Evolutionary conservation across 1,140 invertebrate species (phyloP), one percentile per base, ranked within the genome.

Genomic region (Reticulitermes speratus): DNA sequence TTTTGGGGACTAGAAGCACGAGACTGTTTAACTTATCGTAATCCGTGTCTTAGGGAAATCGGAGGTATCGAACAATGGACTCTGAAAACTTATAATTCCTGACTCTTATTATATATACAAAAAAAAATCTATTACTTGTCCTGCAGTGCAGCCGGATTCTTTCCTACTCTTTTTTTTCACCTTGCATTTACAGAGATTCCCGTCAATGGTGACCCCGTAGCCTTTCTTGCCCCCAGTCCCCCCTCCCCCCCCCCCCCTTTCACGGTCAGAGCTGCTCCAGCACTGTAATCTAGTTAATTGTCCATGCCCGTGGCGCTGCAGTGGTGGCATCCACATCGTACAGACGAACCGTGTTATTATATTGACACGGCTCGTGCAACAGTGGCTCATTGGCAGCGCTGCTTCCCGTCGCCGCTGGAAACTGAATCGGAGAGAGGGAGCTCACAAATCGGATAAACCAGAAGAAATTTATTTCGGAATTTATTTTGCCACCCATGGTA

Each of bases 251-350:
- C 7, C 55, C 6, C 55, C 2, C 21, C 14, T 0, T 9, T 14
- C n/a, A 11, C 25, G 65, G 65, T 30, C 65, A 25, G 25, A 12
- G 6, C 65, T 75, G 65, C 65, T 9, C 65, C 25, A 30, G n/a
- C 65, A 75, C 65, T 75, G 65, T 75, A 75, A 75, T 75, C 65
- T 75, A 75, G 65, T 75, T 75, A 75, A 75, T 75, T 75, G 65
- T 75, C 65, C 65, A 30, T n/a, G 65, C 65, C 65, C 16, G n/a
- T 75, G n/a, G 65, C 65, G 65, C 65, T 75, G 65, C 25, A 75
- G n/a, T 75, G 65, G 65, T 75, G 65, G 65, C 65, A 75, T 75
- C 65, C n/a, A 30, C 65, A 30, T n/a, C 65, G 2, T 25, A 25
- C 65, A 11, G 65, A 75, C 65, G 65, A 30, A 75, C 65, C 65